A percentile compares a stretch with the other conserved stretches of the same genome.
Evolutionary conservation across 2,888 invertebrate species (phyloP).

Genomic region (Helleia helle): DNA sequence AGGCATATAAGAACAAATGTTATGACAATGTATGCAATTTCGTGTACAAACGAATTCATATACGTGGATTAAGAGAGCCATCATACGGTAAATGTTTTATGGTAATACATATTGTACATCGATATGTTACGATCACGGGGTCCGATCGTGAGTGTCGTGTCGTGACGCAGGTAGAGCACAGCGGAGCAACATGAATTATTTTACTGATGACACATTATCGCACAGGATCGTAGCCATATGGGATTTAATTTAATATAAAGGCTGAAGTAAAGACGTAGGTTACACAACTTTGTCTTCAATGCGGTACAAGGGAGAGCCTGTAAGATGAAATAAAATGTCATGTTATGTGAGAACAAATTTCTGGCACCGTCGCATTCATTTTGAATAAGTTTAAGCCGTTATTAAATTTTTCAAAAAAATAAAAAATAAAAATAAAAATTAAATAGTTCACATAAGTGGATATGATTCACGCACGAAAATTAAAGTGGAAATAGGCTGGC

Average conservation of each 20-base stretch:
- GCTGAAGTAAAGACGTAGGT: no score
- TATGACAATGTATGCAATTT: slow-evolving; percentile 53
- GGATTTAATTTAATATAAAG: slow-evolving; percentile 2
- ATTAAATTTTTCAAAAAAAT: no score
- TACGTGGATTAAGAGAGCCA: slow-evolving; percentile 58
- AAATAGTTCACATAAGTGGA: no score
- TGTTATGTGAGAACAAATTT: no score
- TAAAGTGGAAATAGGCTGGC: no score
- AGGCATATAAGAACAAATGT: slow-evolving; percentile 33
- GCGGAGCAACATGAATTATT: slow-evolving; percentile 38
- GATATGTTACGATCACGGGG: slow-evolving; percentile 58
- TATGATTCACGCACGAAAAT: no score
- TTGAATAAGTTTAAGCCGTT: no score
- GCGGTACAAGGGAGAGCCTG: no score
- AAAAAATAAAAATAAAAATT: no score
- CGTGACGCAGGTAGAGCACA: slow-evolving; percentile 44
- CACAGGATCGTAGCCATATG: slow-evolving; percentile 11
- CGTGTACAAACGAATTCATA: slow-evolving; percentile 60
- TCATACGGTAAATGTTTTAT: slow-evolving; percentile 61
- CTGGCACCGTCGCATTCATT: no score
- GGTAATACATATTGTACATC: slow-evolving; percentile 54
- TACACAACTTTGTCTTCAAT: no score
- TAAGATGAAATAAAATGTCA: no score
- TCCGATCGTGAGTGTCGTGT: slow-evolving; percentile 59
- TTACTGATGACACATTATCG: slow-evolving; percentile 40